Base-by-base conservation (phyloP, 1,140 invertebrate genomes). In the Calycopis cecrops region DNA sequence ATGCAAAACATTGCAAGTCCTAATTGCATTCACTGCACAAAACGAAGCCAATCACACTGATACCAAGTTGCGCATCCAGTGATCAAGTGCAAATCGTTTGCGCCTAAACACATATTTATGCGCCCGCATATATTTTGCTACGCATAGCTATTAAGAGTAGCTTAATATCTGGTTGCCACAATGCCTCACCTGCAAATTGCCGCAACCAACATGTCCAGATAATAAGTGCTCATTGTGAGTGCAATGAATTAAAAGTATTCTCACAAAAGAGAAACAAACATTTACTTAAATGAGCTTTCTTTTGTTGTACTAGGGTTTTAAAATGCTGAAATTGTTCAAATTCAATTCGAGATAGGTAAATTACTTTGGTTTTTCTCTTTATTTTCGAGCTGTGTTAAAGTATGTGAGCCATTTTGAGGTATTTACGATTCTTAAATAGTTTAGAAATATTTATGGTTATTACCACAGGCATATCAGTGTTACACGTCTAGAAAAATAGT, bases 221-320 rank as follows among this genome's bases (percentile, higher is more conserved):
- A 52, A 42, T 49, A 58, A 63, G 38, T 58, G 57, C 52, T 57
- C 53, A 56, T 64, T 55, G 52, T 64, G 55, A 48, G 54, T 44
- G 55, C 62, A 60, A 60, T 52, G 59, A 58, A 64, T 60, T 60
- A 64, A 60, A 57, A 55, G 58, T 64, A 60, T 64, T 60, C 60
- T 55, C 38, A 35, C 10, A 11, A 40, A 40, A 52, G 4, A 52
- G 35, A 40, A 18, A 28, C 12, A 38, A 16, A 10, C 11, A 16
- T 33, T 33, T 28, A 33, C 12, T 52, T 28, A 52, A 28, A 21
- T 21, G 16, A 42, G 37, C 51, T 52, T 52, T 42, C 37, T 42
- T 52, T 42, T 16, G 38, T 40, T 52, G 11, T 9, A 49, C 37
- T 28, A 18, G 9, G 37, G 51, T 28, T 33, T n/a, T n/a, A 40